A percentile compares a stretch with the other conserved stretches of the same genome.
Conservation (phyloP, 2,888 invertebrate genomes). For the Tetropium fuscum region DNA sequence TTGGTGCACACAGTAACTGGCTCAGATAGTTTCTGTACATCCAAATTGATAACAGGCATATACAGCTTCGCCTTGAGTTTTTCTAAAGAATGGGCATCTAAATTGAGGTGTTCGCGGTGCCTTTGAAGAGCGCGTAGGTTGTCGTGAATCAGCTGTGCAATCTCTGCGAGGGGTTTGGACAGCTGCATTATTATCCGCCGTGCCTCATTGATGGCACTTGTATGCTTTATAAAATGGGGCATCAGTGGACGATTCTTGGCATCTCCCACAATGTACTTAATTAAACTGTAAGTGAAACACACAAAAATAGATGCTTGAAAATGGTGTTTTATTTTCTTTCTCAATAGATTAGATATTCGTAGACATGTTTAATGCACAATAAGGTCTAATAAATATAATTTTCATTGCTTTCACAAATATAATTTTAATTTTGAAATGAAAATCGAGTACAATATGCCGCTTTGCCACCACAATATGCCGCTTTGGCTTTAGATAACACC, state of each 20-base stretch:
- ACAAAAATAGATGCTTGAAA: no score
- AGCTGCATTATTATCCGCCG: constrained; percentile 57
- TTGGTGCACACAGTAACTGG: constrained; percentile 58
- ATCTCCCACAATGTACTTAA: constrained; percentile 54
- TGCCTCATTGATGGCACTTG: constrained; percentile 58
- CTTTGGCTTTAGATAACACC: no score
- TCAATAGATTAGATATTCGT: no score
- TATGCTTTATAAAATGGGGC: constrained; percentile 57
- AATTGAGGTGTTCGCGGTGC: constrained; percentile 44
- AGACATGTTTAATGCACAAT: no score
- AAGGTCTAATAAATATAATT: no score
- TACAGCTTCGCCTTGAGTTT: constrained; percentile 54
- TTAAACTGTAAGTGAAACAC: constrained; percentile 45
- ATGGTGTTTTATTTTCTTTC: no score
- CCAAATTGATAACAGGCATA: constrained; percentile 54
- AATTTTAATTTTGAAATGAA: no score
- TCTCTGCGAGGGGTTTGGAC: constrained; percentile 59
- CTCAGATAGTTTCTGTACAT: constrained; percentile 49
- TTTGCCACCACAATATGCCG: no score
- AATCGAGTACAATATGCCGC: no score
- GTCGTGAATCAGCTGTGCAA: constrained; percentile 57
- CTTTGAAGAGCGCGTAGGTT: constrained; percentile 54
- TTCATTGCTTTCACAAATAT: no score
- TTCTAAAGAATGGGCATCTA: constrained; percentile 46
- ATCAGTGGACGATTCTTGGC: constrained; percentile 40